These are phyloP conservation scores for Caenorhabditis japonica DNA, from an alignment of 2,888 invertebrate species.

Conservation along the genomic window DNA sequence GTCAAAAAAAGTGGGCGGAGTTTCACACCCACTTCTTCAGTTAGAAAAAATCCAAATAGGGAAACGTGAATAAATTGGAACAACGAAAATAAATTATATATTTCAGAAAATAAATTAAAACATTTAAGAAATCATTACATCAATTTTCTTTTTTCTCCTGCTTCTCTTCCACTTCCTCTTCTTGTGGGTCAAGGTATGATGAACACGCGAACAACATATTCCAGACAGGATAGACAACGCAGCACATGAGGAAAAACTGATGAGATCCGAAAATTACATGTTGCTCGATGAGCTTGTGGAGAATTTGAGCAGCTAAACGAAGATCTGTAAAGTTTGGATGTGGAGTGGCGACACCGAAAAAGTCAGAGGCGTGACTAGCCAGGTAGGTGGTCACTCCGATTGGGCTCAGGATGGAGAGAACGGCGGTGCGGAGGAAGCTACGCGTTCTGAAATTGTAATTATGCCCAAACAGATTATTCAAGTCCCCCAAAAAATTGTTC, in stretches of 20 bases:
- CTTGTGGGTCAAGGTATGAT: conserved; percentile 7
- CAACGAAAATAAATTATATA: no score
- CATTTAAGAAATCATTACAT: no score
- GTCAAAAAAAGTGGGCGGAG: no score
- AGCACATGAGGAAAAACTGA: conserved; percentile 51
- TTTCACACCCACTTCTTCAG: no score
- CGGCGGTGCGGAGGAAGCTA: conserved; percentile 15
- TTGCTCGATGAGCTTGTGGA: conserved; percentile 16
- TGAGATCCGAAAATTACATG: conserved; percentile 44
- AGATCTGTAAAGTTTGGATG: background rate
- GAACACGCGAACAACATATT: conserved; percentile 52
- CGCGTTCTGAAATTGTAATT: conserved; percentile 41
- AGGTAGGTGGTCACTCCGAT: conserved; percentile 24
- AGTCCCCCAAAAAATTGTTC: conserved; percentile 12
- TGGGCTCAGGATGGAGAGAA: conserved; percentile 39
- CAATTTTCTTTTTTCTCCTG: background rate
- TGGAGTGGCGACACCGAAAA: background rate
- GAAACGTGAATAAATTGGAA: no score
- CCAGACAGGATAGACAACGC: conserved; percentile 59
- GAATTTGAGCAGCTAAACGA: background rate
- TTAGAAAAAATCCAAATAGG: no score
- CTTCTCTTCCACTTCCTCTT: conserved; percentile 2
- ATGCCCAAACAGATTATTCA: no score
- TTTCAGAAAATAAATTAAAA: no score
- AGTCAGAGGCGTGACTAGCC: background rate